phyloP scores from a whole-genome alignment of 2,888 invertebrate species.

The Carcina quercana region DNA sequence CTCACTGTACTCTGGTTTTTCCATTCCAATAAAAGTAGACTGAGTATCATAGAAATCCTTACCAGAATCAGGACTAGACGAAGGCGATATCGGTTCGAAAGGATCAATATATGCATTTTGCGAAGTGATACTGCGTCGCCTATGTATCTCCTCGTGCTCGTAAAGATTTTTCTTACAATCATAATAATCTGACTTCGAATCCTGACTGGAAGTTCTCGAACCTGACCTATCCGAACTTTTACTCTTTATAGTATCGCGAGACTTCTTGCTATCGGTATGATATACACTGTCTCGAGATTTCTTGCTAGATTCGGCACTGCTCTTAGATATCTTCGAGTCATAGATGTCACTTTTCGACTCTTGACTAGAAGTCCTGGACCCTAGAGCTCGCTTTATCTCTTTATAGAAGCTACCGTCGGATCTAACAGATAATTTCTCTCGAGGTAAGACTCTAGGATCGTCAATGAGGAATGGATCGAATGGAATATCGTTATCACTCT shows the following conservation, averaged over 20 bases:
- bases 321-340: slow-evolving; percentile 78
- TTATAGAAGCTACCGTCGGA: slow-evolving; percentile 84
- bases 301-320: slow-evolving; percentile 78
- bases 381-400: slow-evolving; percentile 77
- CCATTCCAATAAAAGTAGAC: slow-evolving; percentile 57
- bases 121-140: slow-evolving; percentile 45
- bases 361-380: slow-evolving; percentile 80
- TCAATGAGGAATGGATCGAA: slow-evolving; percentile 86
- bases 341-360: slow-evolving; percentile 82
- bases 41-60: slow-evolving; percentile 77
- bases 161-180: slow-evolving; percentile 75
- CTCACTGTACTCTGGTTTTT: slow-evolving; percentile 65
- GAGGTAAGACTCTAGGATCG: slow-evolving; percentile 82
- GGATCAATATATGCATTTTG: slow-evolving; percentile 59
- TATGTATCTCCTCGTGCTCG: slow-evolving; percentile 48
- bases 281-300: slow-evolving; percentile 78
- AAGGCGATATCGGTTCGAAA: slow-evolving; percentile 69
- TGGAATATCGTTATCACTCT: slow-evolving; percentile 80
- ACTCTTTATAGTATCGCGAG: slow-evolving; percentile 77
- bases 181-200: slow-evolving; percentile 82
- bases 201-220: slow-evolving; percentile 80
- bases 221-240: slow-evolving; percentile 76
- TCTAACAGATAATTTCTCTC: slow-evolving; percentile 81
- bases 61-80: slow-evolving; percentile 80
- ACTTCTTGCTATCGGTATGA: slow-evolving; percentile 79